Evolutionary conservation across 2,888 invertebrate species (phyloP), one percentile per base, ranked within the genome.

Genomic region (Spilosoma lubricipeda): DNA sequence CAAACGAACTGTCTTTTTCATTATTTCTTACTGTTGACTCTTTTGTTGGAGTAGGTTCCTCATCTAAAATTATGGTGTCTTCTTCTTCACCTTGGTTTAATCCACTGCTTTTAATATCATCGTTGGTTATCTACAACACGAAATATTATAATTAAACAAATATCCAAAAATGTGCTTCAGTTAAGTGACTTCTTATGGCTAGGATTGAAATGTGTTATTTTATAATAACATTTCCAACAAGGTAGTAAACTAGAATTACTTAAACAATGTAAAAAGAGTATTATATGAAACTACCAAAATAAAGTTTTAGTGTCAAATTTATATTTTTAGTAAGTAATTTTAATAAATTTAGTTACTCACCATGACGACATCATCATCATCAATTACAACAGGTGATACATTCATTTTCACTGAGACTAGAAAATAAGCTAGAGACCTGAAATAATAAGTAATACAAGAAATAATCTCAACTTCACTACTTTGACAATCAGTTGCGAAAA

Each of bases 301-400:
- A 56, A 11, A 9, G 2, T 23, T 9, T 0, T 0, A 59, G 11
- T n/a, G n/a, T 1, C 3, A 13, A 27, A 30, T 15, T 59, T 27
- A 11, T 3, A 48, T 48, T n/a, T n/a, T n/a, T 0, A 20, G 11
- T 20, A 20, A 48, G 5, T 20, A 20, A 0, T 20, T 0, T n/a
- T 3, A 27, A 59, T 13, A 63, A 30, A 63, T 18, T 30, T 13
- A 52, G 42, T 33, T 23, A 72, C 77, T 13, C 23, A 82, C 83
- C 77, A 72, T 70, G 30, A 76, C 74, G 45, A 72, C 70, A 72
- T 84, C 81, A 9, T 82, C 82, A 23, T 79, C 80, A 0, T 76
- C 79, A 69, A 77, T 76, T 33, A 79, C 23, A 3, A 78, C 75
- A 63, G 75, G 18, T 0, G 75, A 69, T 56, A 18, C 15, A 63